Evolutionary conservation across 2,888 invertebrate species (phyloP).

Genomic region (Oscheius sp.): DNA sequence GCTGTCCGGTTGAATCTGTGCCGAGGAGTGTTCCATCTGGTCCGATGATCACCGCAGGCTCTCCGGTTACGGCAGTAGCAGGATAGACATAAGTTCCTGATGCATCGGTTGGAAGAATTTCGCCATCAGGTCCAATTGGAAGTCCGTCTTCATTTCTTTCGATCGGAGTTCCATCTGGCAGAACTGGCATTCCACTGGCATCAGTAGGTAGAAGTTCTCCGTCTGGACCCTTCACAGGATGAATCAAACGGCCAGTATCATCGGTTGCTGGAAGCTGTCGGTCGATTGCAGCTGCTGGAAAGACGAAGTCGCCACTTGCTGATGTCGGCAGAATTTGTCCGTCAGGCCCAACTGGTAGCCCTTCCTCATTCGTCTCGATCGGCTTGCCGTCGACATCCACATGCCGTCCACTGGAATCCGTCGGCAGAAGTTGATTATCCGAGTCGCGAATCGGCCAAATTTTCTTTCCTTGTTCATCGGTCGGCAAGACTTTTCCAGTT

Average conservation of each 20-base stretch:
- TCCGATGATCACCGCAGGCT: slow-evolving; percentile 36
- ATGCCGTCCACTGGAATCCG: slow-evolving; percentile 50
- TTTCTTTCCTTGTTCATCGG: slow-evolving; percentile 46
- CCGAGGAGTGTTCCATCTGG: slow-evolving; percentile 51
- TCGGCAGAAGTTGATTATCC: slow-evolving; percentile 53
- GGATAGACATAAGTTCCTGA: slow-evolving; percentile 42
- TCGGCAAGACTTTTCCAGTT: slow-evolving; percentile 40
- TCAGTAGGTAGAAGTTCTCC: slow-evolving; percentile 42
- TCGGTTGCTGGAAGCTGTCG: slow-evolving; percentile 49
- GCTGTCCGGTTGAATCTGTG: slow-evolving; percentile 53
- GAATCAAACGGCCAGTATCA: slow-evolving; percentile 46
- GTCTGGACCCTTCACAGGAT: slow-evolving; percentile 43
- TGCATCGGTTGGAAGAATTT: slow-evolving; percentile 51
- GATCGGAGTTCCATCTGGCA: slow-evolving; percentile 42
- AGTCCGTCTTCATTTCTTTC: slow-evolving; percentile 45
- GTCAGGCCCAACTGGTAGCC: slow-evolving; percentile 40
- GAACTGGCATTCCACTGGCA: slow-evolving; percentile 31
- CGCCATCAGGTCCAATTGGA: slow-evolving; percentile 47
- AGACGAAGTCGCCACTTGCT: slow-evolving; percentile 25
- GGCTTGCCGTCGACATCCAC: slow-evolving; percentile 20
- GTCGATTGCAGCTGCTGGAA: slow-evolving; percentile 40
- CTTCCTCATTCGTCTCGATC: slow-evolving; percentile 46
- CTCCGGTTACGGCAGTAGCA: slow-evolving; percentile 33
- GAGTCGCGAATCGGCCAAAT: slow-evolving; percentile 46
- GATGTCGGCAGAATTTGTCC: slow-evolving; percentile 40